Conservation (phyloP, 2,888 invertebrate genomes). For the Dioctria rufipes region DNA sequence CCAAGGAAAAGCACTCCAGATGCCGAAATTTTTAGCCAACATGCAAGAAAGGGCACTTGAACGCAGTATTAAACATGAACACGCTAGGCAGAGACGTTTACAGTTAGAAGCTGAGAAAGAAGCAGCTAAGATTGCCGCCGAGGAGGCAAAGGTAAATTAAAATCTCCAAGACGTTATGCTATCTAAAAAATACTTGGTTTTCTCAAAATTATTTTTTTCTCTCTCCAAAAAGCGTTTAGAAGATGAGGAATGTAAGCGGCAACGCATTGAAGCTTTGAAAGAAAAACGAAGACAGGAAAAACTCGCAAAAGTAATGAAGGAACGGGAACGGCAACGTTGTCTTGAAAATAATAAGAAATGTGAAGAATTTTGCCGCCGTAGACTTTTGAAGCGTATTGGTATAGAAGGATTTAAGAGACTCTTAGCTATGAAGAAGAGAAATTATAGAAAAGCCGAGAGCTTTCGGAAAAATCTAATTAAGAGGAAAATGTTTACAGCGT, state of each 20-base stretch:
- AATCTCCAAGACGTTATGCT: conserved; percentile 3
- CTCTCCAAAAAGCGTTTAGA: conserved; percentile 65
- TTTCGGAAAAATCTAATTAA: conserved; percentile 72
- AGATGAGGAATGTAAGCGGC: conserved; percentile 77
- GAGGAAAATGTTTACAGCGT: conserved; percentile 72
- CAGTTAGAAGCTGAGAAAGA: conserved; percentile 69
- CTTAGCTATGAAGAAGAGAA: conserved; percentile 67
- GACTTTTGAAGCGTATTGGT: conserved; percentile 67
- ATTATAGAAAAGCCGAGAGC: conserved; percentile 71
- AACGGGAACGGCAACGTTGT: conserved; percentile 72
- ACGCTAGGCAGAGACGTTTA: conserved; percentile 69
- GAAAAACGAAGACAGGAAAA: conserved; percentile 77
- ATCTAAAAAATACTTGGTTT: not conserved
- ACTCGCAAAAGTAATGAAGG: conserved; percentile 76
- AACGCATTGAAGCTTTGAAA: conserved; percentile 75
- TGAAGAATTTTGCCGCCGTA: conserved; percentile 69
- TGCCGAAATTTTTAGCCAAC: conserved; percentile 79
- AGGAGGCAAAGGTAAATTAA: conserved; percentile 69
- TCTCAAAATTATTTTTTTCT: not conserved
- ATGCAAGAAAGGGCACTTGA: conserved; percentile 83
- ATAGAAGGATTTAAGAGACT: conserved; percentile 68
- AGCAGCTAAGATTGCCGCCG: conserved; percentile 68
- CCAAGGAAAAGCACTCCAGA: conserved; percentile 69
- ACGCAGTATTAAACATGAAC: conserved; percentile 72
- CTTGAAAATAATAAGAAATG: conserved; percentile 71